Evolutionary conservation across 2,797 vertebrate species (phyloP).

Genomic region (Rhyacichthys aspro): DNA sequence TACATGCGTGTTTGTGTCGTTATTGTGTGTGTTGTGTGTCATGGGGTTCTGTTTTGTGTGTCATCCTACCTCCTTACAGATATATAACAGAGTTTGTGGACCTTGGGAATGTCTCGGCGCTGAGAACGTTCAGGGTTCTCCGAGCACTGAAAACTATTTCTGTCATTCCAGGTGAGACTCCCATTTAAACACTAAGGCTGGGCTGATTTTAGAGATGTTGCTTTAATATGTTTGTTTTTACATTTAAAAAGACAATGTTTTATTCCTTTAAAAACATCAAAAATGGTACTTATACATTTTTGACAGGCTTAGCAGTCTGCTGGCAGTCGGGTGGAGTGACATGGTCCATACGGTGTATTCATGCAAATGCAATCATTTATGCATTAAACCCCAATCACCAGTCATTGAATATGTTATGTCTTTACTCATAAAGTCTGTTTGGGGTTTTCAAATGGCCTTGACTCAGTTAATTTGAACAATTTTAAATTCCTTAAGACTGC

Average conservation of each 20-base stretch:
- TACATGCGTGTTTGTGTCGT: conserved; percentile 80
- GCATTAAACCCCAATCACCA: conserved; percentile 1
- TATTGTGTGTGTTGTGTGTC: conserved; percentile 95
- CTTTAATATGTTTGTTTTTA: conserved; percentile 29
- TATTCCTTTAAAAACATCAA: too few relatives aligned
- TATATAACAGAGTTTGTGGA: conserved; percentile 99
- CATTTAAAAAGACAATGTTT: conserved; percentile 41
- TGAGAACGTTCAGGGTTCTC: conserved; percentile 99
- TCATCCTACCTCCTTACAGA: conserved; percentile 98
- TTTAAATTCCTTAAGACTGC: conserved; percentile 75
- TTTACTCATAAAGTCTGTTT: conserved; percentile 20
- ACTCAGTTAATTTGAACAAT: conserved; percentile 16
- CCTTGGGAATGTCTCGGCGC: conserved; percentile 99
- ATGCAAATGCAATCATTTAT: conserved; percentile 4
- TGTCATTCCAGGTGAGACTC: conserved; percentile 99
- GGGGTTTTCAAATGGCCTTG: conserved; percentile 22
- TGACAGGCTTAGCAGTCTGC: conserved; percentile 91
- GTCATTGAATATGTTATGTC: background rate
- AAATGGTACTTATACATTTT: conserved; percentile 83
- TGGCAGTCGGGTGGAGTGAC: conserved; percentile 58
- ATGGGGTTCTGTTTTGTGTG: conserved; percentile 97
- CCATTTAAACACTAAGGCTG: conserved; percentile 86
- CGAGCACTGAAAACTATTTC: conserved; percentile 99
- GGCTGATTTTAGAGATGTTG: conserved; percentile 67
- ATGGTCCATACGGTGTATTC: conserved; percentile 18